Conservation (phyloP, 2,888 invertebrate genomes). For the Folsomia manolachei region DNA sequence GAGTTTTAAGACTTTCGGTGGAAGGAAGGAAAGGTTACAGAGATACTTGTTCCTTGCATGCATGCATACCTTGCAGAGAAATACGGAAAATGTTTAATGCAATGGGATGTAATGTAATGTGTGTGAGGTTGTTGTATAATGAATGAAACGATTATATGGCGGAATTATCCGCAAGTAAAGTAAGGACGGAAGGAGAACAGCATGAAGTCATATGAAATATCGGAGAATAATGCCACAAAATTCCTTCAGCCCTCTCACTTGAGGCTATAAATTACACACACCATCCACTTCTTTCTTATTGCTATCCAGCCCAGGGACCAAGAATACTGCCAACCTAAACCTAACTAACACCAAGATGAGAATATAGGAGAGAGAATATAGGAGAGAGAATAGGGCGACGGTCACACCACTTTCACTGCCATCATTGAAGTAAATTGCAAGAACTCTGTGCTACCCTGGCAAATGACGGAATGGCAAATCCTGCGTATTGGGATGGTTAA, state of each 20-base stretch:
- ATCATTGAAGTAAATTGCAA: too few species aligned
- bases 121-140: not conserved
- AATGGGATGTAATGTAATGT: not conserved
- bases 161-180: constrained; percentile 17
- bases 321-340: not conserved
- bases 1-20: too few species aligned
- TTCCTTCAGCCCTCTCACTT: constrained; percentile 42
- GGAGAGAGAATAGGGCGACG: constrained; percentile 1
- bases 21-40: not conserved
- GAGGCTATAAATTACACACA: constrained; percentile 45
- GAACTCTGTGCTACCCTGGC: constrained; percentile 15
- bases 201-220: constrained; percentile 48
- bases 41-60: not conserved
- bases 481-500: too few species aligned
- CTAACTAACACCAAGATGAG: constrained; percentile 9
- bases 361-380: not conserved
- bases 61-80: too few species aligned
- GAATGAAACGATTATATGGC: constrained; percentile 33
- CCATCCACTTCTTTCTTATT: constrained; percentile 36
- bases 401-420: constrained; percentile 13
- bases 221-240: constrained; percentile 49
- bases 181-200: constrained; percentile 26
- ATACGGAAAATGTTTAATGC: too few species aligned
- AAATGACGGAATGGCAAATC: constrained; percentile 23
- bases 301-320: constrained; percentile 7